phyloP scores from a whole-genome alignment of 2,113 vertebrate genomes.

The Aythya baeri region DNA sequence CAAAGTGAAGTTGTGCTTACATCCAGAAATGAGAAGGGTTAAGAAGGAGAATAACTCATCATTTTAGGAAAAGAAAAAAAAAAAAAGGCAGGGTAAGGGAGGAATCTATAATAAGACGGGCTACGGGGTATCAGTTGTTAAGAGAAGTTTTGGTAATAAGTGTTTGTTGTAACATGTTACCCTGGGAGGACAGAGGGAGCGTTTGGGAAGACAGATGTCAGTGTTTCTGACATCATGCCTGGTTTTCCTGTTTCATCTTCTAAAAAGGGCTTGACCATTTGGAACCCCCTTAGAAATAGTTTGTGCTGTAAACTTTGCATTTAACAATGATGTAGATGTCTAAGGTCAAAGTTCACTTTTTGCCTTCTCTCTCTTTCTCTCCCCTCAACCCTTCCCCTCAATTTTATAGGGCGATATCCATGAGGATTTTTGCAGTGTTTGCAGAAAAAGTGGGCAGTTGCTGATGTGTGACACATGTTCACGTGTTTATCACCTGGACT shows the following conservation, averaged over 20 bases:
- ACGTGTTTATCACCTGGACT: slow-evolving; percentile 99
- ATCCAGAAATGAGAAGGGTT: slow-evolving; percentile 1
- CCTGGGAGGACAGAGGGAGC: not conserved
- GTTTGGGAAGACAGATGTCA: not conserved
- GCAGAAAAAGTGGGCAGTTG: slow-evolving; percentile 98
- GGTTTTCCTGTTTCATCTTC: not conserved
- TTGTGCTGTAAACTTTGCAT: not conserved
- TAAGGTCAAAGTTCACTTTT: slow-evolving; percentile 46
- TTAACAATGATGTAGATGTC: not conserved
- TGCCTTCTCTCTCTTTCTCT: slow-evolving; percentile 25
- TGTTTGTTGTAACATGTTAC: not conserved
- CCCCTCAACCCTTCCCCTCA: slow-evolving; percentile 51
- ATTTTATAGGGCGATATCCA: slow-evolving; percentile 97
- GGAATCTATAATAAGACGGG: not conserved
- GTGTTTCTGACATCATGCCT: not conserved
- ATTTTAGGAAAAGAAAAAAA: not conserved
- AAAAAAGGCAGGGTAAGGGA: not conserved
- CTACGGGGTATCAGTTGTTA: not conserved
- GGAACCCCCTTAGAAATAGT: not conserved
- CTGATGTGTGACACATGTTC: slow-evolving; percentile 99
- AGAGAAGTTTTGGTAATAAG: not conserved
- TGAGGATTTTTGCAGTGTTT: slow-evolving; percentile 99
- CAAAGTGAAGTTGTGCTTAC: not conserved
- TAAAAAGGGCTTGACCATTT: not conserved
- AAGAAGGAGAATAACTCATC: slow-evolving; percentile 20